Base-by-base conservation (phyloP, 2,797 vertebrate genomes). In the Liparis tanakae region DNA sequence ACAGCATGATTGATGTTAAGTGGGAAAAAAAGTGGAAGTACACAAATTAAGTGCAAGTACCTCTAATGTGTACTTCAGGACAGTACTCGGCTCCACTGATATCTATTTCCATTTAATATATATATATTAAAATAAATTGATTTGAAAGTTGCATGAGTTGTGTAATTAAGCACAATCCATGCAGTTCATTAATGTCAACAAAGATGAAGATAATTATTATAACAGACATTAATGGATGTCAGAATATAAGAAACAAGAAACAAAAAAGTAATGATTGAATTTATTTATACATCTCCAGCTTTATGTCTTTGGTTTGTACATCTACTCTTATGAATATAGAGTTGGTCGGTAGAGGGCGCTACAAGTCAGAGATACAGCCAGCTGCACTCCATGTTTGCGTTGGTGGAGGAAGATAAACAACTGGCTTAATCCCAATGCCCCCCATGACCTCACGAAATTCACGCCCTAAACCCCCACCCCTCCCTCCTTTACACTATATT, bases 361-460 rank as follows among this genome's bases (percentile, higher is more conserved):
- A 6, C 58, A 36, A 1, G 5, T 33, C 39, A 13, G 3, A 13
- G 3, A 34, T 0, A 0, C 17, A 30, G 8, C 3, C 55, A 1
- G 34, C 6, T 10, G n/a, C 13, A 33, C 25, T 20, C 0, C 59
- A 2, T 18, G 1, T 34, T 4, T 10, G 2, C 2, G 5, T 5
- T 6, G 3, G 17, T 1, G 3, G 46, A 43, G 13, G 44, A 74
- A 57, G 58, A 67, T 50, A n/a, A n/a, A n/a, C n/a, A n/a, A n/a
- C n/a, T n/a, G n/a, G n/a, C n/a, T n/a, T n/a, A 8, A 14, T 0
- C 12, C 25, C 51, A 1, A n/a, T 3, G 1, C 48, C 18, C 48
- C 9, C 46, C 17, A 12, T 10, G 10, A 20, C 20, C 20, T 51
- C 20, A 13, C 6, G 44, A 17, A 8, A 3, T 18, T 41, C 39